phyloP scores from a whole-genome alignment of 2,888 invertebrate species.

The Pterostichus niger region DNA sequence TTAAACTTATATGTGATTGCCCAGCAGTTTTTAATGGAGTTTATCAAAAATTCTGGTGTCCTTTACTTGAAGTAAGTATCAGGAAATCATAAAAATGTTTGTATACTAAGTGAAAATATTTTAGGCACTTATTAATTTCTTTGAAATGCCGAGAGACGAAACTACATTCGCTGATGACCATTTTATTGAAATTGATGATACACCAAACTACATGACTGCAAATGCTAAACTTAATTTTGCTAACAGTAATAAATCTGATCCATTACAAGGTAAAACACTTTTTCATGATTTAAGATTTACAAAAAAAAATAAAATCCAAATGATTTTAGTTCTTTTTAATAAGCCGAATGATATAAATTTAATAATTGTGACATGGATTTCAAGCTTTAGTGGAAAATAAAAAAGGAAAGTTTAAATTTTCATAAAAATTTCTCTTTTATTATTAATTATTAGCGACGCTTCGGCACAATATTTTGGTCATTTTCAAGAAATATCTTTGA shows the following conservation, averaged over 20 bases:
- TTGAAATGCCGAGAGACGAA: constrained; percentile 94
- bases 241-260: constrained; percentile 86
- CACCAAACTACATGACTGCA: constrained; percentile 91
- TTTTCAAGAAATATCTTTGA: too few relatives aligned
- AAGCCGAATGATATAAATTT: too few relatives aligned
- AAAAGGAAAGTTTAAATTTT: too few relatives aligned
- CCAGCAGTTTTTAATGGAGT: constrained; percentile 83
- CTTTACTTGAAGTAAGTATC: constrained; percentile 79
- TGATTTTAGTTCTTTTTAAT: too few relatives aligned
- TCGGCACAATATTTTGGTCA: too few relatives aligned
- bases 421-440: too few relatives aligned
- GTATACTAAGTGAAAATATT: constrained; percentile 17
- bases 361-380: too few relatives aligned
- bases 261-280: constrained; percentile 81
- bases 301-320: too few relatives aligned
- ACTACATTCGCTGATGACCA: constrained; percentile 90
- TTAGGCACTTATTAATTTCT: constrained; percentile 88
- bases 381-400: too few relatives aligned
- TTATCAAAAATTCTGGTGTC: constrained; percentile 83
- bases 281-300: too few relatives aligned
- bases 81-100: constrained; percentile 1
- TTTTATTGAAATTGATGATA: constrained; percentile 92
- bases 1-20: constrained; percentile 90
- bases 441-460: too few relatives aligned
- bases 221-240: constrained; percentile 94